Evolutionary conservation across 2,888 invertebrate species (phyloP).

Genomic region (Rhingia rostrata): DNA sequence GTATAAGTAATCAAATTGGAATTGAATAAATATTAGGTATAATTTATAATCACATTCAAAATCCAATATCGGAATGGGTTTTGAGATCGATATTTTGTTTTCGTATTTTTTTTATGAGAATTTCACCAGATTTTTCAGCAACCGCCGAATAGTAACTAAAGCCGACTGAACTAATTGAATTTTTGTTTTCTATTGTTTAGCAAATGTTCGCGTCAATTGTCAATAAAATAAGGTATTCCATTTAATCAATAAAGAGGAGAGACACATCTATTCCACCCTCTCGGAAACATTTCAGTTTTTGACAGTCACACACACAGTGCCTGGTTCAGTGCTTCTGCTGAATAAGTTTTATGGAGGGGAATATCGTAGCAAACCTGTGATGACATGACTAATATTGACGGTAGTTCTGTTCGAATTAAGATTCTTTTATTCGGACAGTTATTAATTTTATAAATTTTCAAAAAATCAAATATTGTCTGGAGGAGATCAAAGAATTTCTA

Average conservation of each 20-base stretch:
- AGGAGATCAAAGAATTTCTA: too few species aligned
- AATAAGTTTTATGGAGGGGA: conserved; percentile 46
- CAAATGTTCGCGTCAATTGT: conserved; percentile 56
- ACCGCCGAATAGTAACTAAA: conserved; percentile 52
- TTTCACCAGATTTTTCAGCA: conserved; percentile 38
- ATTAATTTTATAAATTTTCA: not conserved
- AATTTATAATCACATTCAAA: conserved; percentile 40
- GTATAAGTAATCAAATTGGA: conserved; percentile 9
- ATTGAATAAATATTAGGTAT: conserved; percentile 17
- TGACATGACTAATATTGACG: not conserved
- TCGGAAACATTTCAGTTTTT: conserved; percentile 24
- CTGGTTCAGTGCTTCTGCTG: conserved; percentile 22
- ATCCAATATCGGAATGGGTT: conserved; percentile 19
- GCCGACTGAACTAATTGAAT: conserved; percentile 58
- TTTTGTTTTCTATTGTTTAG: conserved; percentile 62
- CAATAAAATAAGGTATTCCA: conserved; percentile 54
- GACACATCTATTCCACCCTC: conserved; percentile 49
- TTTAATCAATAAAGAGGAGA: conserved; percentile 72
- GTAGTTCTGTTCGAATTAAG: conserved; percentile 19
- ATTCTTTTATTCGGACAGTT: not conserved
- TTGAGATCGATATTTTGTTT: conserved; percentile 17
- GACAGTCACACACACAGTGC: too few species aligned
- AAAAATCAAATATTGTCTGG: too few species aligned
- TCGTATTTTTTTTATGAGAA: conserved; percentile 1
- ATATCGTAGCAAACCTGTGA: not conserved